Evolutionary conservation across 2,888 invertebrate genomes (phyloP).

Genomic region (Scaptomyza polygonia): DNA sequence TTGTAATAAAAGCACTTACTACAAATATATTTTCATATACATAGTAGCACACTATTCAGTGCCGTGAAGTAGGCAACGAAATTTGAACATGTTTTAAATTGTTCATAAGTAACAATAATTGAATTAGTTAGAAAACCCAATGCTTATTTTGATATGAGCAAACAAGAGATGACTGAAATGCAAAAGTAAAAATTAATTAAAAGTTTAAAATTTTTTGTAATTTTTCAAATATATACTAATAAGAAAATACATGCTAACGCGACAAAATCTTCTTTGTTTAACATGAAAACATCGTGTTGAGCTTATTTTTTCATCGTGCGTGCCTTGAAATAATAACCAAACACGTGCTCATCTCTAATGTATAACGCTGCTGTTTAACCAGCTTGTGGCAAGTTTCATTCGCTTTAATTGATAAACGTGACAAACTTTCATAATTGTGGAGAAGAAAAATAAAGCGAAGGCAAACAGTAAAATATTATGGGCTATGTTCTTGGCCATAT

Average conservation of each 20-base stretch:
- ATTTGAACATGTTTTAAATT: not conserved
- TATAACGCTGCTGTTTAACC: not conserved
- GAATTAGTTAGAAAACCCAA: constrained; percentile 4
- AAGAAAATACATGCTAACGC: no score
- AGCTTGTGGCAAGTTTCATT: constrained; percentile 28
- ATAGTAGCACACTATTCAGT: constrained; percentile 7
- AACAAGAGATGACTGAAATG: not conserved
- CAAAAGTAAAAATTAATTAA: not conserved
- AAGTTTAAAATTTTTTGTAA: not conserved
- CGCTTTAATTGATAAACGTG: constrained; percentile 62
- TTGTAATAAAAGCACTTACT: constrained; percentile 9
- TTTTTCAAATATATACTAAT: no score
- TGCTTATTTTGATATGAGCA: not conserved
- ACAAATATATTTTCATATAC: constrained; percentile 11
- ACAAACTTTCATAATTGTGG: constrained; percentile 67
- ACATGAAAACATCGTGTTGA: not conserved
- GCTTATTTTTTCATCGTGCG: not conserved
- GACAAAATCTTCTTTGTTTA: no score
- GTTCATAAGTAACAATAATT: constrained; percentile 9
- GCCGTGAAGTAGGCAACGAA: constrained; percentile 34
- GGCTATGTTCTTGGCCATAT: constrained; percentile 22
- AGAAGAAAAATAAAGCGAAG: constrained; percentile 3
- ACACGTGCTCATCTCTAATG: not conserved
- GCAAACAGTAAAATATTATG: constrained; percentile 7
- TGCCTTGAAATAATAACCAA: not conserved